Evolutionary conservation across 2,113 vertebrate genomes (phyloP).

Genomic region (Nesogale talazaci): DNA sequence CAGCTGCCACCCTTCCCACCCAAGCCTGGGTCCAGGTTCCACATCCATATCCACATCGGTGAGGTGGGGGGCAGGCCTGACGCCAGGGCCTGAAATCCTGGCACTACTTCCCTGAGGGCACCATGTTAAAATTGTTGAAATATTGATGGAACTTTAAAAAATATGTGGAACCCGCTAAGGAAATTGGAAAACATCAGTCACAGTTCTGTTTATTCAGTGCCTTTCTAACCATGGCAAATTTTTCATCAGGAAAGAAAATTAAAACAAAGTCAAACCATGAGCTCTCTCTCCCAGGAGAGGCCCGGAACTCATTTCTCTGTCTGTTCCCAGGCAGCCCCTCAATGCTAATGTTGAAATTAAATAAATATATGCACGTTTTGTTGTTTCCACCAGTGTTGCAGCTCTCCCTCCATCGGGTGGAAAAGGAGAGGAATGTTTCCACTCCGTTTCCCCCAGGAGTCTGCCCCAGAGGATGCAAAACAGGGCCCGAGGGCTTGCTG

Average conservation of each 20-base stretch:
- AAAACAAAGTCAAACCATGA: constrained; percentile 74
- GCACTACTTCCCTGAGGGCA: background rate
- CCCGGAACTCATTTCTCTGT: constrained; percentile 35
- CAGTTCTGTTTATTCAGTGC: constrained; percentile 42
- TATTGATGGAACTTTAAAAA: constrained; percentile 40
- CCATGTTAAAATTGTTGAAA: constrained; percentile 13
- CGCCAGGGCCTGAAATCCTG: accelerated
- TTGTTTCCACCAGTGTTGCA: background rate
- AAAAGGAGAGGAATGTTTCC: accelerated
- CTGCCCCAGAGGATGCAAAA: background rate
- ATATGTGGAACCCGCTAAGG: constrained; percentile 22
- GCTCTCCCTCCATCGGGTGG: background rate
- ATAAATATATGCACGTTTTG: background rate
- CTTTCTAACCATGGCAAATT: constrained; percentile 66
- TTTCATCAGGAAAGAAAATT: constrained; percentile 77
- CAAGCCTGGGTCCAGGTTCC: background rate
- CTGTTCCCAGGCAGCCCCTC: constrained; percentile 45
- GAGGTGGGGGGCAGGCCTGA: background rate
- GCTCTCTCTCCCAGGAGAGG: constrained; percentile 39
- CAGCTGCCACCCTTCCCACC: background rate
- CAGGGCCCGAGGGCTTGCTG: no score
- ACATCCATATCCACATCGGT: no score
- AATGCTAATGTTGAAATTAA: constrained; percentile 12
- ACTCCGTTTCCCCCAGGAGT: background rate
- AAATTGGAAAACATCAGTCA: constrained; percentile 67